Conservation (phyloP, 2,888 invertebrate species). For the Meiosimyza decipiens region DNA sequence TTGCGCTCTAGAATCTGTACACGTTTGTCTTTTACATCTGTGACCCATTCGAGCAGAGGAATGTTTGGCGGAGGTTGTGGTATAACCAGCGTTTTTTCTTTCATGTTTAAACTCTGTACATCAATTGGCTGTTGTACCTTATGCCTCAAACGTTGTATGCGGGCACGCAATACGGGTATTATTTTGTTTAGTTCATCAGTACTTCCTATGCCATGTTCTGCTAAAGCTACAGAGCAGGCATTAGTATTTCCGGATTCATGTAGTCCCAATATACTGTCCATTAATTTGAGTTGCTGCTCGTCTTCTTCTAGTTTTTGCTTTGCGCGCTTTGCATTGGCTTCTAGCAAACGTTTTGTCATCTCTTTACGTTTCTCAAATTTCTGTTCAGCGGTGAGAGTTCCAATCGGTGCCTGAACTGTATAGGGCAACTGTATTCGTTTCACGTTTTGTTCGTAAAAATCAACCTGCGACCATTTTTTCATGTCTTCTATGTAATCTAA, state of each 20-base stretch:
- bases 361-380: slow-evolving; percentile 89
- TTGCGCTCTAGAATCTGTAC: slow-evolving; percentile 76
- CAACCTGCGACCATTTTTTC: slow-evolving; percentile 81
- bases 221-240: slow-evolving; percentile 68
- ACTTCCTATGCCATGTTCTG: slow-evolving; percentile 31
- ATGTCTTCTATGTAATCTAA: slow-evolving; percentile 83
- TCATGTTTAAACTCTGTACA: slow-evolving; percentile 31
- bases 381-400: slow-evolving; percentile 74
- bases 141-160: slow-evolving; percentile 69
- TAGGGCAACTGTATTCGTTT: slow-evolving; percentile 89
- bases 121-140: slow-evolving; percentile 31
- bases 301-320: slow-evolving; percentile 90
- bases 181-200: slow-evolving; percentile 29
- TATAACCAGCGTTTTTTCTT: slow-evolving; percentile 51
- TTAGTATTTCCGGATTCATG: slow-evolving; percentile 81
- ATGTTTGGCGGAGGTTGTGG: slow-evolving; percentile 61
- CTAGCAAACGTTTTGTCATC: slow-evolving; percentile 83
- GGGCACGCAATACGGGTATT: slow-evolving; percentile 39
- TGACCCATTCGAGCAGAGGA: slow-evolving; percentile 59
- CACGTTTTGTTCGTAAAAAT: slow-evolving; percentile 85
- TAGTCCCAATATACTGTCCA: slow-evolving; percentile 80
- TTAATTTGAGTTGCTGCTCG: slow-evolving; percentile 83
- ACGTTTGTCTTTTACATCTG: slow-evolving; percentile 56
- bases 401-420: slow-evolving; percentile 70
- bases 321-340: slow-evolving; percentile 89